Evolutionary conservation across 2,888 invertebrate species (phyloP).

Genomic region (Leptura quadrifasciata): DNA sequence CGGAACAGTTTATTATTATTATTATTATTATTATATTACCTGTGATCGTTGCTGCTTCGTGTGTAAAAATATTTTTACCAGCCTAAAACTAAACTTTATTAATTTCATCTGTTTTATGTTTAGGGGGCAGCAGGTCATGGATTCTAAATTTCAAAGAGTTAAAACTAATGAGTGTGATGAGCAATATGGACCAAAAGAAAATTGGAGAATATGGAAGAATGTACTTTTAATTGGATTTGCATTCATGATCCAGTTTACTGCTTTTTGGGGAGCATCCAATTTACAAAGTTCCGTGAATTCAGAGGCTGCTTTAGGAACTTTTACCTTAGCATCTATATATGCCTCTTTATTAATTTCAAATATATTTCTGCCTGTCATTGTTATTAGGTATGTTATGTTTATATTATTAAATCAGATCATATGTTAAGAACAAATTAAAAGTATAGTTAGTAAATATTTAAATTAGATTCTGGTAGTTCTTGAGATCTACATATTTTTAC

Average conservation of each 20-base stretch:
- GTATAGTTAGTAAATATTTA: no score
- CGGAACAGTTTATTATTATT: no score
- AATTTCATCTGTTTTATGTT: conserved; percentile 18
- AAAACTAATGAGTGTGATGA: conserved; percentile 57
- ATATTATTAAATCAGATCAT: no score
- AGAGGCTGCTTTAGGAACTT: conserved; percentile 88
- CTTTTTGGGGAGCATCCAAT: conserved; percentile 91
- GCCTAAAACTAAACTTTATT: no score
- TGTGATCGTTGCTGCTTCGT: no score
- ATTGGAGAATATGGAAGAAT: conserved; percentile 88
- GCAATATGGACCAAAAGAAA: conserved; percentile 78
- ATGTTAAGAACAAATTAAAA: no score
- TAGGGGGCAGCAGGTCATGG: conserved; percentile 59
- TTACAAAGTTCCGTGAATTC: conserved; percentile 91
- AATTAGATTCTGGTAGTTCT: no score
- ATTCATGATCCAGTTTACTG: conserved; percentile 94
- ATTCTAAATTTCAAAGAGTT: conserved; percentile 65
- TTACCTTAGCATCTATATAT: conserved; percentile 90
- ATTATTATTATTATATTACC: no score
- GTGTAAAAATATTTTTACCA: no score
- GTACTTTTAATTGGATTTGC: conserved; percentile 89
- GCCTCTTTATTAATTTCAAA: conserved; percentile 92
- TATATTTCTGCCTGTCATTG: conserved; percentile 88
- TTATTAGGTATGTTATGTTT: conserved; percentile 81
- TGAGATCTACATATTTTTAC: no score